A percentile compares a stretch with the other conserved stretches of the same genome.
These are phyloP conservation scores for Macropodus opercularis DNA, from an alignment of 2,797 vertebrate genomes.

Conservation along the genomic window DNA sequence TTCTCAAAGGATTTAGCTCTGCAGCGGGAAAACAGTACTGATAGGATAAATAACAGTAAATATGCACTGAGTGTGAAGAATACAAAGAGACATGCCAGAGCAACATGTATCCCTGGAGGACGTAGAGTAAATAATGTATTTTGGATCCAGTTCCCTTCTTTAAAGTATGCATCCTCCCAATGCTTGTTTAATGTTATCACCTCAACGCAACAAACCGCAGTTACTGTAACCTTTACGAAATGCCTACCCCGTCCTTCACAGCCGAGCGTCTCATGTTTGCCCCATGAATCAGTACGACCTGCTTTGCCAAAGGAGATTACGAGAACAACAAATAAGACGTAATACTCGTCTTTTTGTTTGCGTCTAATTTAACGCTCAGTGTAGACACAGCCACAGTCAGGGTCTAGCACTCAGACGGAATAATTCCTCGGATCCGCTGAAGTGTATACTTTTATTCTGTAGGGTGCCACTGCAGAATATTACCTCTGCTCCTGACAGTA, in stretches of 20 bases:
- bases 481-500: conserved; percentile 20
- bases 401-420: conserved; percentile 2
- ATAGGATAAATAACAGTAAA: conserved; percentile 41
- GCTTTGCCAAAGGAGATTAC: conserved; percentile 44
- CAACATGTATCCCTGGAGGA: conserved; percentile 39
- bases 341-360: conserved; percentile 28
- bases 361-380: conserved; percentile 22
- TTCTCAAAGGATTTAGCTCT: conserved; percentile 28
- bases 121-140: conserved; percentile 34
- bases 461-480: conserved; percentile 38
- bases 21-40: conserved; percentile 24
- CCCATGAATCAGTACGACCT: conserved; percentile 57
- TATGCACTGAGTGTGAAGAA: conserved; percentile 30
- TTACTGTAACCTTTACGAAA: conserved; percentile 41
- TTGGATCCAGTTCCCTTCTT: conserved; percentile 12
- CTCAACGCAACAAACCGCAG: conserved; percentile 4
- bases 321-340: conserved; percentile 49
- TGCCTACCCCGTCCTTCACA: conserved; percentile 23
- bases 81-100: conserved; percentile 33
- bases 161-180: conserved; percentile 16
- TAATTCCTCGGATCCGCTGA: conserved; percentile 9
- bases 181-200: conserved; percentile 24
- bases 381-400: conserved; percentile 3
- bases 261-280: conserved; percentile 51
- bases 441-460: conserved; percentile 26